Evolutionary conservation across 2,888 invertebrate species (phyloP).

Genomic region (Ypsolopha scabrella): DNA sequence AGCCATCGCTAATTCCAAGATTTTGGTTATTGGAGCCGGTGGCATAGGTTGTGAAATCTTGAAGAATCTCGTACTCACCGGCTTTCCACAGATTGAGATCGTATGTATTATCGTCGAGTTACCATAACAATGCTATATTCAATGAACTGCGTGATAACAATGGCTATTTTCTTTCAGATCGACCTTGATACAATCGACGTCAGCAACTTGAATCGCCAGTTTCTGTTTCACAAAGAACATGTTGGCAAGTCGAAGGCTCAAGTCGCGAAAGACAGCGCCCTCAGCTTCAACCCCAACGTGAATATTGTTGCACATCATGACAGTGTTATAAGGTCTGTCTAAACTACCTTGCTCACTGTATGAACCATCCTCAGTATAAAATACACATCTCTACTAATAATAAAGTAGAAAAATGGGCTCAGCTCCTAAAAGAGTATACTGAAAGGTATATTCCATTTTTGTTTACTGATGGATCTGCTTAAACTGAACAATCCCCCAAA

Average conservation of each 20-base stretch:
- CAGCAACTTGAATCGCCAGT: slow-evolving; percentile 98
- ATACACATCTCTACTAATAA: too few relatives aligned
- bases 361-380: too few relatives aligned
- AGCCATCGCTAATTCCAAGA: slow-evolving; percentile 76
- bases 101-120: slow-evolving; percentile 69
- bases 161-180: slow-evolving; percentile 76
- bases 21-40: slow-evolving; percentile 95
- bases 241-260: slow-evolving; percentile 97
- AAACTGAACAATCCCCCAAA: too few relatives aligned
- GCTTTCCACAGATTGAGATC: slow-evolving; percentile 93
- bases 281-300: slow-evolving; percentile 88
- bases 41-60: slow-evolving; percentile 99
- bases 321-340: slow-evolving; percentile 82
- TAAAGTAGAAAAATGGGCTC: too few relatives aligned
- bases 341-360: too few relatives aligned
- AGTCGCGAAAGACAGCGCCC: slow-evolving; percentile 90
- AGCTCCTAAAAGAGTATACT: too few relatives aligned
- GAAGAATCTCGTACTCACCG: slow-evolving; percentile 95
- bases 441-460: too few relatives aligned
- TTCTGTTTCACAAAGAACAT: slow-evolving; percentile 98
- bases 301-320: slow-evolving; percentile 93
- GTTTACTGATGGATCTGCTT: too few relatives aligned
- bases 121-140: too few relatives aligned
- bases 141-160: too few relatives aligned
- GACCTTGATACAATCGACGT: slow-evolving; percentile 99